Evolutionary conservation across 2,113 vertebrate species (phyloP).

Genomic region (Natator depressus): DNA sequence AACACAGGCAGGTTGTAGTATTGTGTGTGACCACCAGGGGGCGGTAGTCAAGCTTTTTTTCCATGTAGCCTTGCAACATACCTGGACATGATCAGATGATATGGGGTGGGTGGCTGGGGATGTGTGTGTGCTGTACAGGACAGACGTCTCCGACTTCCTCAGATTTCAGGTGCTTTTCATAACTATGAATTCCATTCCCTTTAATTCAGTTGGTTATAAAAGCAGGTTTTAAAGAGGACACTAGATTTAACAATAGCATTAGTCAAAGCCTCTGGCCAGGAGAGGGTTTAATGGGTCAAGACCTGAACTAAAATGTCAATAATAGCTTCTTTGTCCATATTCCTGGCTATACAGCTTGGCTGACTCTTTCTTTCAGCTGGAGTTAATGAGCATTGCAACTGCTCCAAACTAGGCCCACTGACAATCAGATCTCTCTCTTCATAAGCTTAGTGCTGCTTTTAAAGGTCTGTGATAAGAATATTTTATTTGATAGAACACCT

Average conservation of each 20-base stretch:
- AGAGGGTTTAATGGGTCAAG: constrained; percentile 14
- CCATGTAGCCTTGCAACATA: neutral
- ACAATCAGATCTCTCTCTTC: constrained; percentile 33
- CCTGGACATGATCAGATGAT: neutral
- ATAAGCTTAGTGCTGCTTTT: constrained; percentile 31
- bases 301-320: constrained; percentile 43
- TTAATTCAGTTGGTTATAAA: neutral
- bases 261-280: constrained; percentile 12
- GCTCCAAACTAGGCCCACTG: constrained; percentile 43
- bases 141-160: neutral
- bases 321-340: constrained; percentile 4
- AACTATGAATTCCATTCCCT: neutral
- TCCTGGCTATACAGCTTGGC: neutral
- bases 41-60: neutral
- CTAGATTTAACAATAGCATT: constrained; percentile 50
- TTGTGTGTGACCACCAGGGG: neutral
- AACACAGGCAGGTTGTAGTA: neutral
- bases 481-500: constrained; percentile 3
- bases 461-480: constrained; percentile 20
- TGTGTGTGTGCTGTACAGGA: rapidly evolving
- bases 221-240: neutral
- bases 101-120: too few species aligned
- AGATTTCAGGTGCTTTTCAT: neutral
- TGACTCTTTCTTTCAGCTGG: neutral
- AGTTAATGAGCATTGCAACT: constrained; percentile 44